Evolutionary conservation across 2,797 vertebrate genomes (phyloP).

Genomic region (Notolabrus celidotus): DNA sequence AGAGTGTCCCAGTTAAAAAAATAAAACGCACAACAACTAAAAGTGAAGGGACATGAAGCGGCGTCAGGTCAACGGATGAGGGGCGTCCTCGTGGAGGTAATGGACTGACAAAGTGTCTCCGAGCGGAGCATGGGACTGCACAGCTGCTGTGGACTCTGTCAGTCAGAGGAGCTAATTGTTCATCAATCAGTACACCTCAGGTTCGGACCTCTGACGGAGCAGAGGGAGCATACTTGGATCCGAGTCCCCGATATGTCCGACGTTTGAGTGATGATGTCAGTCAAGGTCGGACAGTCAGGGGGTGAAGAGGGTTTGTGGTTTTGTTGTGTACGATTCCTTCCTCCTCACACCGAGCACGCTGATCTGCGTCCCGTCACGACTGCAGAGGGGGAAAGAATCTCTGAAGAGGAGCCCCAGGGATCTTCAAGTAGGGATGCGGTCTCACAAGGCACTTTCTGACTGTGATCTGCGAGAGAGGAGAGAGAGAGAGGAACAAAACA

Average conservation of each 20-base stretch:
- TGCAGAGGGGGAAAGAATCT: conserved; percentile 60
- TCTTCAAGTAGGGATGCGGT: conserved; percentile 72
- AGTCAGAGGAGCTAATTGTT: conserved; percentile 80
- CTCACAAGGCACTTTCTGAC: conserved; percentile 84
- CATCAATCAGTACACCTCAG: conserved; percentile 86
- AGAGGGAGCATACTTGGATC: conserved; percentile 81
- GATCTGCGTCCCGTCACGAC: conserved; percentile 78
- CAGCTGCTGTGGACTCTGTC: conserved; percentile 61
- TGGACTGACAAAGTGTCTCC: conserved; percentile 74
- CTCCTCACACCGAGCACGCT: conserved; percentile 55
- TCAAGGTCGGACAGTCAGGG: conserved; percentile 39
- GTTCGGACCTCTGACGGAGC: conserved; percentile 79
- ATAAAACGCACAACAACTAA: conserved; percentile 44
- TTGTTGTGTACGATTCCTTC: no score
- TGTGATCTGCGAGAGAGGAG: conserved; percentile 65
- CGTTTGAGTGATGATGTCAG: conserved; percentile 62
- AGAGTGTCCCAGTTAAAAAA: conserved; percentile 38
- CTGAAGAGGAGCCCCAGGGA: conserved; percentile 55
- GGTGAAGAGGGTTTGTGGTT: conserved; percentile 64
- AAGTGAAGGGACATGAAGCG: conserved; percentile 57
- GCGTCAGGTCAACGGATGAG: conserved; percentile 59
- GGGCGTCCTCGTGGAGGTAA: conserved; percentile 65
- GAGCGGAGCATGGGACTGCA: conserved; percentile 72
- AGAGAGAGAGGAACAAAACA: conserved; percentile 35
- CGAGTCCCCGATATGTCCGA: conserved; percentile 78